Evolutionary conservation across 1,140 invertebrate species (phyloP).

Genomic region (Reticulitermes speratus): DNA sequence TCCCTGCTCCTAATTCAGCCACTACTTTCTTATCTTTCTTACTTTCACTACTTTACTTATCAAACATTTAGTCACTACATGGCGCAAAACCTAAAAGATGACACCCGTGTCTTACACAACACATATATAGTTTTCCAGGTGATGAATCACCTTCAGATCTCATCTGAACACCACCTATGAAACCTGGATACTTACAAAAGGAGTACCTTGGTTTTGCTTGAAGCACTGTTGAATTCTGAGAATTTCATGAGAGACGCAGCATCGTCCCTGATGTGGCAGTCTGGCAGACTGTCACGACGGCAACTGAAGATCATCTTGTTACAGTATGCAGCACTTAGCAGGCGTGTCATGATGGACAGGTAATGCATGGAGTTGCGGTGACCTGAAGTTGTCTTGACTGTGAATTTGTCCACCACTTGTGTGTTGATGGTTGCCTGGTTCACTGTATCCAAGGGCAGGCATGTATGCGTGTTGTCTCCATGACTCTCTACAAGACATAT

Average conservation of each 20-base stretch:
- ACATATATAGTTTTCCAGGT: too few species aligned
- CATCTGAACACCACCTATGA: too few species aligned
- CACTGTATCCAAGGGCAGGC: conserved; percentile 71
- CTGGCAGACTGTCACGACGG: conserved; percentile 51
- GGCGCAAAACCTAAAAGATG: too few species aligned
- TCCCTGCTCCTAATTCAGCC: too few species aligned
- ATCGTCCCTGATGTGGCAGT: conserved; percentile 46
- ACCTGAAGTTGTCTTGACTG: conserved; percentile 73
- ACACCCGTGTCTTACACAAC: too few species aligned
- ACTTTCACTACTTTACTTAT: too few species aligned
- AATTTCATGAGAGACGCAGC: conserved; percentile 65
- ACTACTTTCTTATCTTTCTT: too few species aligned
- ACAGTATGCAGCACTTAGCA: conserved; percentile 64
- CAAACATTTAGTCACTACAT: too few species aligned
- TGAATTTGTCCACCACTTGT: conserved; percentile 78
- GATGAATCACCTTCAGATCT: too few species aligned
- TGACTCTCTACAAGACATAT: conserved; percentile 89
- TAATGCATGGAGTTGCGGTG: conserved; percentile 75
- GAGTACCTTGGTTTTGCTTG: conserved; percentile 68
- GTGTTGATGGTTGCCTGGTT: conserved; percentile 85
- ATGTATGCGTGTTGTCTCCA: conserved; percentile 60
- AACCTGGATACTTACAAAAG: too few species aligned
- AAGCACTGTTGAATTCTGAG: conserved; percentile 70
- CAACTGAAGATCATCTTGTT: conserved; percentile 62
- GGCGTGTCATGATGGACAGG: conserved; percentile 72